These are phyloP conservation scores for Pyxicephalus adspersus DNA, from an alignment of 2,113 vertebrate species.

Conservation along the genomic window DNA sequence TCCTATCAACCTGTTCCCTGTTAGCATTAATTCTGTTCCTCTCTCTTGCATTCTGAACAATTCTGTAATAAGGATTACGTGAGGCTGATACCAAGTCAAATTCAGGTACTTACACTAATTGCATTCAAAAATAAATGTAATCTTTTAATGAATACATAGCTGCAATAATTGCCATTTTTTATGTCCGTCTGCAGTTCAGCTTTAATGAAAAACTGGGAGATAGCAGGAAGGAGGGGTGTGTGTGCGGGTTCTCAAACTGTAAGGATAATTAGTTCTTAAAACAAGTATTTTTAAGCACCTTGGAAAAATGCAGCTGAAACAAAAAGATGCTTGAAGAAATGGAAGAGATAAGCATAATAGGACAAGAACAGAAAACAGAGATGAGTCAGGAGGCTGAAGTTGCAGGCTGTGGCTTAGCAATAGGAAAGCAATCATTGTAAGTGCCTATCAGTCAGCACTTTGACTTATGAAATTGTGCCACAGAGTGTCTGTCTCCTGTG, in stretches of 20 bases:
- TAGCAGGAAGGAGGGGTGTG: neutral
- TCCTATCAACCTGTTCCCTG: too few species aligned
- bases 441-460: constrained; percentile 47
- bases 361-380: neutral
- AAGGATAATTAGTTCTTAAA: neutral
- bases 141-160: too few species aligned
- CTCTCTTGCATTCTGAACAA: too few species aligned
- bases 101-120: too few species aligned
- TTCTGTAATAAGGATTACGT: too few species aligned
- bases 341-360: neutral
- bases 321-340: constrained; percentile 5
- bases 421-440: constrained; percentile 37
- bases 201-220: too few species aligned
- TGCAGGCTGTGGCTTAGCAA: constrained; percentile 24
- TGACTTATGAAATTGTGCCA: constrained; percentile 39
- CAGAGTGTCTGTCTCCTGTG: neutral
- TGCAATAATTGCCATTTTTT: too few species aligned
- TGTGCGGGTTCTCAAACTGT: neutral
- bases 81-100: too few species aligned
- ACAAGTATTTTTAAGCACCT: neutral
- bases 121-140: too few species aligned
- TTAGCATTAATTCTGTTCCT: too few species aligned
- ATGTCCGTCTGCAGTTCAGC: too few species aligned
- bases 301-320: neutral
- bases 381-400: constrained; percentile 33